Base-by-base conservation (phyloP, 53 echinoderm and acorn worm genomes). In the Zoroaster sp. region DNA sequence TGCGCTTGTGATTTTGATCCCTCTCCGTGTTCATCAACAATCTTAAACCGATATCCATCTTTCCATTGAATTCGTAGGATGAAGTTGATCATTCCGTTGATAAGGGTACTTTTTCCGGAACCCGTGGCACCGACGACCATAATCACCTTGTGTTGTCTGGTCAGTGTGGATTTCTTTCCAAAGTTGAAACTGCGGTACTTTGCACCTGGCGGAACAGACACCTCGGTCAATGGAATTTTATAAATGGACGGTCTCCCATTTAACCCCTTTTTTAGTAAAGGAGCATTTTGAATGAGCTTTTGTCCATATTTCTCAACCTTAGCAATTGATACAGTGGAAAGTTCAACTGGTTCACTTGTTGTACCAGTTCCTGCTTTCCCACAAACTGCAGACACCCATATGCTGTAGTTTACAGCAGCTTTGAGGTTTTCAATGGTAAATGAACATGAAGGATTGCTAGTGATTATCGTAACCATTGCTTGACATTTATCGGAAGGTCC, bases 101-200 rank as follows among this genome's bases (percentile, higher is more conserved):
- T 91, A 4, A 91, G 86, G 9, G 94, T 94, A 18, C 83, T 88
- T 42, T 94, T 94, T 1, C 94, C 94, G 10, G 86, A 88, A 21
- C 94, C 94, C 3, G 94, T 91, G 47, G 83, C 91, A 15, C 94
- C 94, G 38, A 93, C 91, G 8, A 91, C 52, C 90, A 93, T 83
- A 1, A 87, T 73, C 25, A 91, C 63, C 17, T 87, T 83, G 44
- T 91, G 55, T 23, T 54, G 5, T 23, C 54, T 54, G 1, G 4
- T 1, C 23, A 25, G 18, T 33, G 0, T 80, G 1, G 43, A 11
- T 4, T 0, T 7, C 66, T 40, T 3, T n/a, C 86, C 86, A 37
- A 86, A 86, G 44, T 15, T 28, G 71, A 70, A 86, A 41, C 43
- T 86, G 3, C 44, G 71, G 44, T 40, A 40, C 47, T 33, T 68